Base-by-base conservation (phyloP, 2,113 vertebrate species). In the Sapajus apella region DNA sequence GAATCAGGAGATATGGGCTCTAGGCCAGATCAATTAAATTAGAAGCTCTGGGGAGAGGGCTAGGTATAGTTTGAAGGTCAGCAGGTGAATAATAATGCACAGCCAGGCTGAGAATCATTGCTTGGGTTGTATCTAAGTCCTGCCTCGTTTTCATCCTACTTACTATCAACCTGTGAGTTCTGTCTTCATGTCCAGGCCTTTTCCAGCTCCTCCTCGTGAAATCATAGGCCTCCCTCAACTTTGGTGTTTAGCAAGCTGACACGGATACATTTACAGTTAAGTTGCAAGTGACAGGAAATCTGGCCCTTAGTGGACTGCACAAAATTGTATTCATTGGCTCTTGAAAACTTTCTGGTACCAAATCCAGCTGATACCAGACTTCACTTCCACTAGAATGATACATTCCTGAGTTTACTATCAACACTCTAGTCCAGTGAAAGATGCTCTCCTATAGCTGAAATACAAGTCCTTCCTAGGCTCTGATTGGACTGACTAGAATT, bases 311-410 rank as follows among this genome's bases (percentile, higher is more conserved):
- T 85, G 17, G 25, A 4, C 32, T 79, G 73, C 83, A 11, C 7
- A 83, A 85, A 95, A n/a, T 76, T 37, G 13, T 55, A 50, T 40
- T 73, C 70, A 32, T 43, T 95, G 30, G 13, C 8, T 70, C 47
- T 77, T 40, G 47, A 66, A 96, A 90, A 64, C 37, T 92, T 96
- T 91, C 72, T 86, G 16, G 27, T 83, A 56, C 58, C 27, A 95
- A 83, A 83, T 9, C 37, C 58, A 64, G 30, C 11, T 85, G 77
- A 52, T 40, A 56, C 30, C 10, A 13, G 14, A 2, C 9, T 91
- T 68, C 10, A 55, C 4, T 77, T 91, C n/a, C 13, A 58, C 4
- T 45, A 77, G 21, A 93, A 17, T 37, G 7, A 30, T 23, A 40
- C 20, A 9, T 73, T 66, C 14, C 61, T 91, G 35, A 30, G 30